A percentile compares a stretch with the other conserved stretches of the same genome.
These are phyloP conservation scores for Lypha dubia DNA, from an alignment of 2,888 invertebrate genomes.

Conservation along the genomic window DNA sequence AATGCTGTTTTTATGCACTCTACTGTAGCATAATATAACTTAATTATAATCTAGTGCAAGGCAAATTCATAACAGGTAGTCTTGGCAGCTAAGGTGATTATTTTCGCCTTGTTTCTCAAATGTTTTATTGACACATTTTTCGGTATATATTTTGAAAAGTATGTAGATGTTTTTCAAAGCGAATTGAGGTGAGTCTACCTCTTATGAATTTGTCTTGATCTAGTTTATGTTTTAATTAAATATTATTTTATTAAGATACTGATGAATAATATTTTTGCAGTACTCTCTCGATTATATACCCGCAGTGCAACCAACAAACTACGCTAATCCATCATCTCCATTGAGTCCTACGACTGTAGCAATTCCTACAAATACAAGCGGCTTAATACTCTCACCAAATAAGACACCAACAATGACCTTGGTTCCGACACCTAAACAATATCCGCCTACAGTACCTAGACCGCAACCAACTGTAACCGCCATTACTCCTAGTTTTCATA, in stretches of 20 bases:
- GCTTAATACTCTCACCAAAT: conserved; percentile 79
- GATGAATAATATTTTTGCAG: conserved; percentile 72
- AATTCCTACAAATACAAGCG: conserved; percentile 72
- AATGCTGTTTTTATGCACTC: too few relatives aligned
- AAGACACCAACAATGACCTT: conserved; percentile 76
- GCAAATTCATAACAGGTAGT: too few relatives aligned
- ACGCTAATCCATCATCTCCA: conserved; percentile 76
- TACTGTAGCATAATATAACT: too few relatives aligned
- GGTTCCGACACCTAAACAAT: conserved; percentile 75
- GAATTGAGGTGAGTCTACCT: too few relatives aligned
- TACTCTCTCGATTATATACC: conserved; percentile 81
- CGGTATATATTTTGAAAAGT: too few relatives aligned
- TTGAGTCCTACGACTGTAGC: conserved; percentile 77
- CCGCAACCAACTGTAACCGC: conserved; percentile 48
- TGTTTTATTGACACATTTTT: too few relatives aligned
- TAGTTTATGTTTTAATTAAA: too few relatives aligned
- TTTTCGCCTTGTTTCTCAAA: too few relatives aligned
- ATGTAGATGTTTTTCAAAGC: too few relatives aligned
- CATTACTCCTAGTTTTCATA: conserved; percentile 61
- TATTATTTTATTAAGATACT: background rate
- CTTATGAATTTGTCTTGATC: too few relatives aligned
- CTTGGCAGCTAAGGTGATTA: too few relatives aligned
- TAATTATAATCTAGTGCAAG: too few relatives aligned
- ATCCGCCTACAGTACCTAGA: conserved; percentile 53
- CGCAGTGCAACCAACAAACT: conserved; percentile 73